These are phyloP conservation scores for Sebastes oblongus DNA, from an alignment of 2,797 vertebrate species.

Conservation along the genomic window DNA sequence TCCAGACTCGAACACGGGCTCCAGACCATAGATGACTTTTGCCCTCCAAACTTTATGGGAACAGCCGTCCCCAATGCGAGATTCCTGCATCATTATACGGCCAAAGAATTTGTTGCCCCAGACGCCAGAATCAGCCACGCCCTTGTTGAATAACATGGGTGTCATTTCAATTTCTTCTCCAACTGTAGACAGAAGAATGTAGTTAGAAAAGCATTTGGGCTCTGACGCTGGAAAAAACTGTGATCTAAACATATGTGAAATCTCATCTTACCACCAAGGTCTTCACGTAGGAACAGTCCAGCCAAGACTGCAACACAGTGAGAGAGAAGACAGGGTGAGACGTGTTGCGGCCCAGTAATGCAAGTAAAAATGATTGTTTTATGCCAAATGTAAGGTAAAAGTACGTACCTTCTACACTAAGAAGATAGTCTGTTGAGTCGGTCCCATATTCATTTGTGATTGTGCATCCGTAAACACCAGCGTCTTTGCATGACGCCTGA, in stretches of 20 bases:
- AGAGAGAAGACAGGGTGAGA: constrained; percentile 7
- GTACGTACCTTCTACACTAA: constrained; percentile 87
- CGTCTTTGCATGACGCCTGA: constrained; percentile 87
- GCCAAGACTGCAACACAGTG: constrained; percentile 82
- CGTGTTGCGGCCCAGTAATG: neutral
- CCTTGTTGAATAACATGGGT: constrained; percentile 91
- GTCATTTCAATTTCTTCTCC: constrained; percentile 98
- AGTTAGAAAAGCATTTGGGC: neutral
- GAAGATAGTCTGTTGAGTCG: constrained; percentile 88
- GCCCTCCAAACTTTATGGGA: constrained; percentile 88
- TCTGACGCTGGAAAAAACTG: neutral
- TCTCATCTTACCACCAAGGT: constrained; percentile 86
- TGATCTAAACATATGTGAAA: neutral
- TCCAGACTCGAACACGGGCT: constrained; percentile 93
- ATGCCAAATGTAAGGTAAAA: neutral
- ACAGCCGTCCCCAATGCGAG: constrained; percentile 76
- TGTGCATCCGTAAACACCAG: constrained; percentile 89
- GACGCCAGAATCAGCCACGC: constrained; percentile 89
- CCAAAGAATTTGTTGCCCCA: constrained; percentile 96
- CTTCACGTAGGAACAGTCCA: constrained; percentile 86
- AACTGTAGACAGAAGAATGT: constrained; percentile 73
- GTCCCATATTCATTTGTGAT: constrained; percentile 90
- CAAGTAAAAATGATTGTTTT: neutral
- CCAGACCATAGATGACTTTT: constrained; percentile 93
- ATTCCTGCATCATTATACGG: constrained; percentile 88